These are phyloP conservation scores for Lithophane socia DNA, from an alignment of 2,888 invertebrate species.

Conservation along the genomic window DNA sequence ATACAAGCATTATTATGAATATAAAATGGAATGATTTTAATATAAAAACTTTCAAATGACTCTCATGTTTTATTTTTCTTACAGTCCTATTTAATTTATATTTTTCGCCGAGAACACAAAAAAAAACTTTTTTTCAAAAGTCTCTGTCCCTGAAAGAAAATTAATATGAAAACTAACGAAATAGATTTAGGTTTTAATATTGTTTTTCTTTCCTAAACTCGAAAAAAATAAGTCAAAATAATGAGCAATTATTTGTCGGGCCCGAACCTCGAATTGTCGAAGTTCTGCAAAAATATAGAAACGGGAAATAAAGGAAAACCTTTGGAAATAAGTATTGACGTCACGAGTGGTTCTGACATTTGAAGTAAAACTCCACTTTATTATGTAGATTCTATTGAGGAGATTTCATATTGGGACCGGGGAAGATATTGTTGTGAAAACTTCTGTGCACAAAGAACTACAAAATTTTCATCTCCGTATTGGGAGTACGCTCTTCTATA, in stretches of 20 bases:
- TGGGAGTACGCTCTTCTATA: neutral
- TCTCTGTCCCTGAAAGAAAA: neutral
- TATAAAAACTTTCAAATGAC: neutral
- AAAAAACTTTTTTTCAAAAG: neutral
- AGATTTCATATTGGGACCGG: constrained; percentile 37
- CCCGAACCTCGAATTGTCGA: constrained; percentile 31
- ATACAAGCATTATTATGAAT: neutral
- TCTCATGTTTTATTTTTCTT: neutral
- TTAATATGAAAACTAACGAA: neutral
- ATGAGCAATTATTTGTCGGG: constrained; percentile 59
- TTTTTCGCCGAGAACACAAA: neutral
- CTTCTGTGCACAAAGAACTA: constrained; percentile 28
- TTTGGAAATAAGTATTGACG: constrained; percentile 56
- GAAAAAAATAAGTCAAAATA: constrained; percentile 38
- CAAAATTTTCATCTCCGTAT: constrained; percentile 24
- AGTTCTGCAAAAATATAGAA: constrained; percentile 46
- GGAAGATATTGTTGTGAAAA: constrained; percentile 33
- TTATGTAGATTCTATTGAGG: constrained; percentile 59
- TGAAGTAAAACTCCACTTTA: constrained; percentile 58
- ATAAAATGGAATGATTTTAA: neutral
- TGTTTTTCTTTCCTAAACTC: neutral
- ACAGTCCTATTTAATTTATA: neutral
- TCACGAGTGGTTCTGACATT: constrained; percentile 66
- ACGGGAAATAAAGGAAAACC: constrained; percentile 57
- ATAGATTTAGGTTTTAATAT: no score